These are phyloP conservation scores for Notolabrus celidotus DNA, from an alignment of 2,797 vertebrate genomes.

Conservation along the genomic window DNA sequence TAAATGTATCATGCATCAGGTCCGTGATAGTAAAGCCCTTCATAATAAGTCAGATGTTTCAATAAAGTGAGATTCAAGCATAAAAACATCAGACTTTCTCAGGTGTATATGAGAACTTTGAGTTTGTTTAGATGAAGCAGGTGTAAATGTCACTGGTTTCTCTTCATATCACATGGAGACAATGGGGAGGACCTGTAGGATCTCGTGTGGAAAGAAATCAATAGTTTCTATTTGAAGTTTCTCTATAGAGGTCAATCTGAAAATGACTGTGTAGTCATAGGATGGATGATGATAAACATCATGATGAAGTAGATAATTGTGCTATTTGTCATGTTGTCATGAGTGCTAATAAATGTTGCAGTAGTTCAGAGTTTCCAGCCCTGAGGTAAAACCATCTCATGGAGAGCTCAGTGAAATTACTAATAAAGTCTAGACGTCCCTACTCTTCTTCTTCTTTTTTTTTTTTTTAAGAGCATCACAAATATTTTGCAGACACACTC, in stretches of 20 bases:
- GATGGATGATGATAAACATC: constrained; percentile 66
- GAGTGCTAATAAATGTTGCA: constrained; percentile 60
- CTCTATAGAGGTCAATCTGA: constrained; percentile 44
- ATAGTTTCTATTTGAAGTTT: constrained; percentile 61
- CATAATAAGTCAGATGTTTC: background rate
- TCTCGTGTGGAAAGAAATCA: constrained; percentile 51
- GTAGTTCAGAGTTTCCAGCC: constrained; percentile 54
- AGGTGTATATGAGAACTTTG: background rate
- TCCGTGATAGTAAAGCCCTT: background rate
- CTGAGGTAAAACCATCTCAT: constrained; percentile 52
- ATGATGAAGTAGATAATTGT: constrained; percentile 68
- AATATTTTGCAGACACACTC: constrained; percentile 44
- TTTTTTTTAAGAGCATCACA: constrained; percentile 22
- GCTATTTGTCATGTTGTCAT: constrained; percentile 73
- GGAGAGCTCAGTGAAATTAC: constrained; percentile 41
- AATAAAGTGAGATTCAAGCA: too few relatives aligned
- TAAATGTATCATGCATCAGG: constrained; percentile 11
- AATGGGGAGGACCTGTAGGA: constrained; percentile 22
- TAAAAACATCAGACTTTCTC: background rate
- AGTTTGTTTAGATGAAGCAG: constrained; percentile 3
- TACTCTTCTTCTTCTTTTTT: constrained; percentile 34
- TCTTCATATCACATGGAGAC: constrained; percentile 2
- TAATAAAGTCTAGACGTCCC: constrained; percentile 51
- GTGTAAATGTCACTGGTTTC: constrained; percentile 9
- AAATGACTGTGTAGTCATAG: constrained; percentile 38